Evolutionary conservation across 2,888 invertebrate genomes (phyloP), one percentile per base, ranked within the genome.

Genomic region (Microdon myrmicae): DNA sequence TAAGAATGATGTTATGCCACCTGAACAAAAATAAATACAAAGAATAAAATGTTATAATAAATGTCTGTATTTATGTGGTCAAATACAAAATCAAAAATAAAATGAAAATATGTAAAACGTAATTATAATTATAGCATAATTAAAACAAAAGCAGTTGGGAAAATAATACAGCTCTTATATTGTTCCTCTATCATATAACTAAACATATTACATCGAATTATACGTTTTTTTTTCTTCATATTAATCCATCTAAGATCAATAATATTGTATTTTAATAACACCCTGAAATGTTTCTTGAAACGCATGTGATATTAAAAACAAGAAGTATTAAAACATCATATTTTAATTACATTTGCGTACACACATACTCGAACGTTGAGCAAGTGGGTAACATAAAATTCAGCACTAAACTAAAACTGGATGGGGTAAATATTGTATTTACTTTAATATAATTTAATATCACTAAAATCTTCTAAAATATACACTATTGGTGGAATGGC

Each of bases 341-440:
- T 25, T 14, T 23, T 45, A 20, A 16, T 38, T 10, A 34, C 28
- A 29, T 48, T 38, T 28, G 45, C 32, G 32, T 49, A 64, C 51
- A 41, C 39, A 41, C 44, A 51, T 51, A 51, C 34, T 64, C 45
- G 43, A 53, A 64, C 43, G 53, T 64, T 44, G 45, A 41, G 51
- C 56, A 64, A 64, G 35, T 53, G 58, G 64, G 47, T 53, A 12
- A 28, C 37, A 20, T 26, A 13, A 54, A 25, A 25, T 45, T 45
- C 51, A 51, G 59, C 66, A 66, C 59, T n/a, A 59, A 44, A 48
- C 59, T 59, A 54, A 59, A 19, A 66, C 44, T 19, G 59, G 59
- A 66, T 53, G 53, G 66, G n/a, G 66, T 66, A 66, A 66, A 66
- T 66, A 66, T 66, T 66, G 43, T 38, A 66, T 45, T 61, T 45